These are phyloP conservation scores for Carassius carassius DNA, from an alignment of 2,113 vertebrate species.

Conservation along the genomic window DNA sequence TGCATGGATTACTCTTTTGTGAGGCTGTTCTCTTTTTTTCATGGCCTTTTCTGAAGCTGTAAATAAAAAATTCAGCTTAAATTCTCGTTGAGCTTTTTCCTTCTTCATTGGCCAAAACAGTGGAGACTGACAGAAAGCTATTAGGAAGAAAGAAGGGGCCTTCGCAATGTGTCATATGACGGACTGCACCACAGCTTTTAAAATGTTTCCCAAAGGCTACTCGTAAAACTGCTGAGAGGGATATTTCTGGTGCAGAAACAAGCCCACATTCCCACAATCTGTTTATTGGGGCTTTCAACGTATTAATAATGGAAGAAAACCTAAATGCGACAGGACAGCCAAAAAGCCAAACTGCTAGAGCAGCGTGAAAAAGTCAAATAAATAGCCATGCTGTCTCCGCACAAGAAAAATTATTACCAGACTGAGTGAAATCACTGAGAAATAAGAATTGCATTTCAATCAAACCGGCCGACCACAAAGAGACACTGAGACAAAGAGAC, in stretches of 20 bases:
- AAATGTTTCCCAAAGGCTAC: constrained; percentile 6
- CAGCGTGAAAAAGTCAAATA: constrained; percentile 22
- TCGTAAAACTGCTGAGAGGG: constrained; percentile 12
- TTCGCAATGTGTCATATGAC: not conserved
- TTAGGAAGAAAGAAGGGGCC: not conserved
- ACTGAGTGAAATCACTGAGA: constrained; percentile 13
- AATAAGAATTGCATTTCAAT: not conserved
- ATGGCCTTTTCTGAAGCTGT: not conserved
- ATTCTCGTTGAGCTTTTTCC: not conserved
- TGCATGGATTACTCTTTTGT: not conserved
- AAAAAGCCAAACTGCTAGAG: constrained; percentile 9
- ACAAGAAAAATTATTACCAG: not conserved
- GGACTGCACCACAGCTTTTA: not conserved
- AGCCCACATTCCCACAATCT: not conserved
- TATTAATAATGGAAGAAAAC: constrained; percentile 23
- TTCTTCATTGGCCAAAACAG: not conserved
- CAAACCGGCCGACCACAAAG: constrained; percentile 18
- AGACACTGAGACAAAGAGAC: no score
- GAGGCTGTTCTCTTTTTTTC: not conserved
- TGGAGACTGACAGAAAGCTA: not conserved
- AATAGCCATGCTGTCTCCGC: not conserved
- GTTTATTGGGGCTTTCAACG: not conserved
- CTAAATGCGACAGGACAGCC: not conserved
- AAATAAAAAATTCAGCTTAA: not conserved
- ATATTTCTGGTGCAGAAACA: constrained; percentile 2